These are phyloP conservation scores for Leptopilina clavipes DNA, from an alignment of 1,140 invertebrate species.

Conservation along the genomic window DNA sequence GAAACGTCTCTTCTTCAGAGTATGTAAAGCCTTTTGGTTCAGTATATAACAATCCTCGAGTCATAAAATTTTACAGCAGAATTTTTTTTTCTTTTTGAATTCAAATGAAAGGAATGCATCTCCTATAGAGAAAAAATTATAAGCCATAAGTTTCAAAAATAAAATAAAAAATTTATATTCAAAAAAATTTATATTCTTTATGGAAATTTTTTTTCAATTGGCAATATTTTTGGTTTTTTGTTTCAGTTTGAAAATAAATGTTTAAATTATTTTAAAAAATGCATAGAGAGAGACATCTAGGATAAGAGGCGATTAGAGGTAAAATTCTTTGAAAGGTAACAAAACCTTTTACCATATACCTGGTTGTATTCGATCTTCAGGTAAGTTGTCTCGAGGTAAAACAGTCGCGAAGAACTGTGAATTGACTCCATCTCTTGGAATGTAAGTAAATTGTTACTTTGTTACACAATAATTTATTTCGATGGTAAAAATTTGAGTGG, in stretches of 20 bases:
- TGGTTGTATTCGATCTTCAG: background rate
- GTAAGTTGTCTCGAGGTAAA: background rate
- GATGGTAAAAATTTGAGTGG: background rate
- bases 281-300: conserved; percentile 7
- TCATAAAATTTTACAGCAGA: conserved; percentile 58
- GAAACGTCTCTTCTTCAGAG: conserved; percentile 27
- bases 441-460: background rate
- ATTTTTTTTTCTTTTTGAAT: conserved; percentile 47
- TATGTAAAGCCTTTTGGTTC: conserved; percentile 47
- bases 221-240: no score
- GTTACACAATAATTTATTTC: background rate
- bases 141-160: background rate
- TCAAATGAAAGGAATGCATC: conserved; percentile 17
- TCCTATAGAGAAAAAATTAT: background rate
- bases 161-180: background rate
- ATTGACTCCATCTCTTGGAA: background rate
- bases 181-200: no score
- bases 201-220: no score
- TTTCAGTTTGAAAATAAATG: background rate
- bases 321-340: background rate
- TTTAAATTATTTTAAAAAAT: background rate
- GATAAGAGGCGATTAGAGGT: background rate
- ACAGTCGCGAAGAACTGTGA: background rate
- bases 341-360: background rate
- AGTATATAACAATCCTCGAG: conserved; percentile 41